Conservation (phyloP, 2,888 invertebrate species). For the Apamea epomidion region DNA sequence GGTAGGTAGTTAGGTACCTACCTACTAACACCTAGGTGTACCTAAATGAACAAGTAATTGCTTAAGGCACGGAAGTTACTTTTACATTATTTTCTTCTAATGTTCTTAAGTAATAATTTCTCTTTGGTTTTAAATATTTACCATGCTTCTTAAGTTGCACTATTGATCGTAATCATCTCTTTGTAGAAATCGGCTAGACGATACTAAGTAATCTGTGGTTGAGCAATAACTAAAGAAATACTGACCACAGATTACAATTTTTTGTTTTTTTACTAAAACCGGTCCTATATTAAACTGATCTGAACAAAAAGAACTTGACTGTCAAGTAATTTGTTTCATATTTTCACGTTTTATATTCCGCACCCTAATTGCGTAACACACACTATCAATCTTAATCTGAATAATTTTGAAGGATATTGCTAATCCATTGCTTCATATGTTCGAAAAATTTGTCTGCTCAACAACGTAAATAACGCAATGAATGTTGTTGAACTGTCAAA, state of each 20-base stretch:
- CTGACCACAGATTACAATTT: constrained; percentile 38
- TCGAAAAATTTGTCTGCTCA: too few relatives aligned
- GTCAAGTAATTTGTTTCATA: constrained; percentile 11
- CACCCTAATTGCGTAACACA: neutral
- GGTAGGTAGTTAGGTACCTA: neutral
- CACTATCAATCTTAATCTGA: too few relatives aligned
- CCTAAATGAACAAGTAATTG: neutral
- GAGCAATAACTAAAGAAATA: constrained; percentile 42
- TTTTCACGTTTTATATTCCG: constrained; percentile 7
- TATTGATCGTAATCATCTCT: constrained; percentile 1
- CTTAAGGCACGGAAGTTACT: neutral
- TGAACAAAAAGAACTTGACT: constrained; percentile 9
- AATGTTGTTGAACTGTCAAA: too few relatives aligned
- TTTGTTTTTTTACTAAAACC: constrained; percentile 2
- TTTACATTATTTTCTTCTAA: neutral
- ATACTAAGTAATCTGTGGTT: constrained; percentile 53
- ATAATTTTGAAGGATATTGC: too few relatives aligned
- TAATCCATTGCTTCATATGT: too few relatives aligned
- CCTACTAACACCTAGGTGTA: neutral
- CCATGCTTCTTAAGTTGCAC: neutral
- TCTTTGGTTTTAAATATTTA: constrained; percentile 25
- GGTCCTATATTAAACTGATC: constrained; percentile 13
- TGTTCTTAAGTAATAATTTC: neutral
- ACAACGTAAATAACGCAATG: too few relatives aligned
- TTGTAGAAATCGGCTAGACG: constrained; percentile 48